Percentiles rank a stretch among this genome's conserved stretches.
Conservation (phyloP, 2,113 vertebrate genomes). For the Calcarius ornatus region DNA sequence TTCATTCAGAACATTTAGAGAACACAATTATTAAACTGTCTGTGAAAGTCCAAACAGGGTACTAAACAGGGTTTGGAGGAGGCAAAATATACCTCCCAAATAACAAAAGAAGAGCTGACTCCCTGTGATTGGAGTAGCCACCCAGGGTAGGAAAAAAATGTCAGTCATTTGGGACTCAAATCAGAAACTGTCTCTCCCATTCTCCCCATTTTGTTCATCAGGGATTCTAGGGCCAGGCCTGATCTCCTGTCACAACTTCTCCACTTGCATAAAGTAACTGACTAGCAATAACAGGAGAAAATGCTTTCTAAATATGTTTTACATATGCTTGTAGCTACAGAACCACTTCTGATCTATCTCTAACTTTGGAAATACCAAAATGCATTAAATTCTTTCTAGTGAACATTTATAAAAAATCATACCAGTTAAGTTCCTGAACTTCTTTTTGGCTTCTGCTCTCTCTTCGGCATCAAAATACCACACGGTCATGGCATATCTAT, state of each 20-base stretch:
- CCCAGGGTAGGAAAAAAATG: not conserved
- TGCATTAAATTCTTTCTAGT: not conserved
- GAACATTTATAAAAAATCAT: conserved; percentile 30
- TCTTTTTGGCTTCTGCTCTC: conserved; percentile 91
- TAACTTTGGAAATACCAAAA: not conserved
- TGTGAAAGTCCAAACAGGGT: not conserved
- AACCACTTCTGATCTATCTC: not conserved
- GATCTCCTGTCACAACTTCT: not conserved
- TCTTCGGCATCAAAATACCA: conserved; percentile 98
- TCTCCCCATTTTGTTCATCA: not conserved
- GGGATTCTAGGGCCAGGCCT: not conserved
- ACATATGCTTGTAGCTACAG: not conserved
- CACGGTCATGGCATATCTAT: conserved; percentile 93
- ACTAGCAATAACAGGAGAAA: not conserved
- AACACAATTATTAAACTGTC: not conserved
- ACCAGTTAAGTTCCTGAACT: conserved; percentile 87
- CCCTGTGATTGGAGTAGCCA: not conserved
- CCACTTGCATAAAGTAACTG: not conserved
- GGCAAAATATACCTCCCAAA: not conserved
- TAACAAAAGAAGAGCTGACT: not conserved
- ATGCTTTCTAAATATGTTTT: not conserved
- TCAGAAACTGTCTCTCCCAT: not conserved
- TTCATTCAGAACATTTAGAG: not conserved
- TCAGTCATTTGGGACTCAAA: not conserved
- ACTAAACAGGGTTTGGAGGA: not conserved